Evolutionary conservation across 1,140 invertebrate species (phyloP), one percentile per base, ranked within the genome.

Genomic region (Euura saliciscinereae): DNA sequence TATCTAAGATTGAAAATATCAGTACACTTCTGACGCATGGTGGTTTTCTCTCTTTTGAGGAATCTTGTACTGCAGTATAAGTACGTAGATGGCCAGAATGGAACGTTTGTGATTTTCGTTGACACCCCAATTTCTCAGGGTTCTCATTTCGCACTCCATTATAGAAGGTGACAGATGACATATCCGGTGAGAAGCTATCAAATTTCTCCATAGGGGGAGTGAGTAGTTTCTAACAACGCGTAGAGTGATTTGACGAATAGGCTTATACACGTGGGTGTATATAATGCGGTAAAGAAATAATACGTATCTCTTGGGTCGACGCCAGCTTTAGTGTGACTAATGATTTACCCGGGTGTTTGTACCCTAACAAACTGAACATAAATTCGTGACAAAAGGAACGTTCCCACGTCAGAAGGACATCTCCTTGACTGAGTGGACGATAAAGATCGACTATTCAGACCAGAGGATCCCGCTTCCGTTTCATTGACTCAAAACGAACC

Each of bases 111-210:
- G 51, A 59, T 59, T 11, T 59, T 59, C 6, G 28, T 6, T 59
- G 51, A 59, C 51, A 59, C 51, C 51, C 10, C 51, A 59, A 59
- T 59, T 59, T 59, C 51, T 59, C 51, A 59, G 8, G 13, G 13
- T 59, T 59, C 51, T 59, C 51, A 4, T 3, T 8, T 8, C 51
- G 28, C 28, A 28, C 13, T 59, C 51, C 51, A 59, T 59, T 59
- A 59, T 59, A 59, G 8, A 59, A n/a, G 51, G 13, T 59, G 51
- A 59, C 51, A 59, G 51, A 59, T 59, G 51, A 59, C 51, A 59
- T 59, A 8, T 59, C 51, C 51, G 51, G 13, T 8, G 13, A 59
- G 51, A 59, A 8, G 8, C 51, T 59, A 59, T 59, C 51, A 59
- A n/a, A 28, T 59, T 59, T 59, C 51, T 59, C 8, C 51, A 8